Percentiles rank a stretch among this genome's conserved stretches.
phyloP scores from a whole-genome alignment of 2,888 invertebrate genomes.

The Ennomos quercinarius region DNA sequence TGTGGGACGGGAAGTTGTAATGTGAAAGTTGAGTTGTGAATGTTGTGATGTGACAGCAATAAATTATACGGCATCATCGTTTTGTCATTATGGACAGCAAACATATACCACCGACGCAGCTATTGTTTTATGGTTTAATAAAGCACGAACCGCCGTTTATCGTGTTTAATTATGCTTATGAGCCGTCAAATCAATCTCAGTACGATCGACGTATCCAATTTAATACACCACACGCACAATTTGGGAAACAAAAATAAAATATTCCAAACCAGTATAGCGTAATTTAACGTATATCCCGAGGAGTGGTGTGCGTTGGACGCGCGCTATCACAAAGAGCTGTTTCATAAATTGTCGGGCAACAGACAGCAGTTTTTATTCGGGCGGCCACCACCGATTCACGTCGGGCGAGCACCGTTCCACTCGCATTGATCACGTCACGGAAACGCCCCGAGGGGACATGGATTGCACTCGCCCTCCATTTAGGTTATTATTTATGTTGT shows the following conservation, averaged over 20 bases:
- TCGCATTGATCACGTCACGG: conserved; percentile 57
- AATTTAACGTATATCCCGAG: conserved; percentile 8
- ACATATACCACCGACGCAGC: conserved; percentile 5
- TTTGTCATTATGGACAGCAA: conserved; percentile 16
- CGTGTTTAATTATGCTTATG: not conserved
- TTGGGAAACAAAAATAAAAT: conserved; percentile 10
- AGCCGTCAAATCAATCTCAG: too few relatives aligned
- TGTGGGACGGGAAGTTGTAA: conserved; percentile 15
- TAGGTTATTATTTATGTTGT: conserved; percentile 36
- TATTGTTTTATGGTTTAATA: conserved; percentile 14
- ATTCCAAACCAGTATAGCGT: not conserved
- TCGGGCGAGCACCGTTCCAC: conserved; percentile 38
- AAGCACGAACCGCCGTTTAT: not conserved
- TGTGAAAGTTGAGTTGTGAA: conserved; percentile 25
- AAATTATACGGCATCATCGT: conserved; percentile 17
- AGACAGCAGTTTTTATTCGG: conserved; percentile 54
- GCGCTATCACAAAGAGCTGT: conserved; percentile 54
- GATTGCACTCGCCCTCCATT: conserved; percentile 46
- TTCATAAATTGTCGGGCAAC: conserved; percentile 57
- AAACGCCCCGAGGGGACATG: conserved; percentile 46
- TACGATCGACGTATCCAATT: not conserved
- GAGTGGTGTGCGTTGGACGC: conserved; percentile 22
- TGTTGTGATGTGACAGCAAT: conserved; percentile 19
- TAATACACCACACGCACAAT: not conserved
- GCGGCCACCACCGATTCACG: conserved; percentile 17